Evolutionary conservation across 2,797 vertebrate species (phyloP), one percentile per base, ranked within the genome.

Genomic region (Podargus strigoides): DNA sequence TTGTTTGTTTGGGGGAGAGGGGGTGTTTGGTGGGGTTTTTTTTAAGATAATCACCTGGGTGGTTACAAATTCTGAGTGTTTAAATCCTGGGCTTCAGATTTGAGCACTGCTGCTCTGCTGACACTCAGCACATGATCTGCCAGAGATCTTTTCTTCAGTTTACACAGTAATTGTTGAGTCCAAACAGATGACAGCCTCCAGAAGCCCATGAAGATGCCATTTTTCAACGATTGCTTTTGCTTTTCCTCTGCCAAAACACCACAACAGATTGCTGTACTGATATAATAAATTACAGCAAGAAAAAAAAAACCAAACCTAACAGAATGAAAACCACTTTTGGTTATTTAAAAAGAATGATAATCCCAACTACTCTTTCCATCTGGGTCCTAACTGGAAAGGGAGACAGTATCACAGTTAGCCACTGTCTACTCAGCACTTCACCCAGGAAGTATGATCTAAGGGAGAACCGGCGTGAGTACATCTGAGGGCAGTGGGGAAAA

Each of bases 381-480:
- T 37, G 69, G 8, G 37, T 47, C 5, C 32, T 44, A 62, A 46
- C 42, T 37, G 37, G 42, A 66, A 89, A 82, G 34, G 67, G 50
- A 92, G 81, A 62, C 46, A 56, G 3, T 30, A 75, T 28, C 42
- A 53, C 49, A 59, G 12, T 79, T 55, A 85, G 78, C 82, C 80
- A 89, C 69, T 34, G 79, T 34, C 55, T 55, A 68, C 46, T 89
- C 95, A 96, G 93, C 87, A 53, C 34, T 83, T 82, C 49, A 32
- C 68, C 87, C 81, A 62, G 90, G 77, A 93, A 92, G 53, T 50
- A 18, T 22, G 77, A 76, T 26, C 32, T 74, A 24, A 85, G 87
- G 55, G 47, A 87, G 60, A 87, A 56, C 32, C 0, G 0, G 58
- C 0, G 0, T 3, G 80, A 3, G 15, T 37, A 84, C 34, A 56